Conservation (phyloP, 2,797 vertebrate genomes). For the Notolabrus celidotus region DNA sequence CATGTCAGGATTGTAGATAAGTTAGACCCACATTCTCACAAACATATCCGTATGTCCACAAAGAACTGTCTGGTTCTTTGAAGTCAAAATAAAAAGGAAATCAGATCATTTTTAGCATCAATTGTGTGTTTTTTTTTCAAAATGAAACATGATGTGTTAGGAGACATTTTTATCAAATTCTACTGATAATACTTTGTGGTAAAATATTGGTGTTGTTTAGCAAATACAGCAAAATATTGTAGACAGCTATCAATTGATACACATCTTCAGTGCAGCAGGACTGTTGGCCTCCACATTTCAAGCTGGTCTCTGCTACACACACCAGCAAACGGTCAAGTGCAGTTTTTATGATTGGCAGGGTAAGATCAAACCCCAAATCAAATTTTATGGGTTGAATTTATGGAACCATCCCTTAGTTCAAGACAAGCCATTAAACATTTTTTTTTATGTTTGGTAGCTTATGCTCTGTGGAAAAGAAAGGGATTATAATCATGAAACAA, state of each 20-base stretch:
- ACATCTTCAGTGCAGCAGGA: background rate
- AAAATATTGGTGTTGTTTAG: background rate
- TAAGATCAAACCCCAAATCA: background rate
- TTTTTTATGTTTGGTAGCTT: background rate
- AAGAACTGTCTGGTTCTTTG: no score
- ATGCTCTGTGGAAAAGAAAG: background rate
- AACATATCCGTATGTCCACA: no score
- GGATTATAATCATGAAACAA: background rate
- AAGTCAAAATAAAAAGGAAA: no score
- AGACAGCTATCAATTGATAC: background rate
- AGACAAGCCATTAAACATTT: background rate
- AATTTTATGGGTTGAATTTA: constrained; percentile 5
- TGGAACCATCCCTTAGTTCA: background rate
- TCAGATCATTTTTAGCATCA: background rate
- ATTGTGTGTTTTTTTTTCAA: background rate
- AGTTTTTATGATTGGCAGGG: background rate
- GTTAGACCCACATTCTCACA: no score
- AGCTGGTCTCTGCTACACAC: background rate
- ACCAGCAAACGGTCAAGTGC: background rate
- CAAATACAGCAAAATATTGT: no score
- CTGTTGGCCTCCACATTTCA: background rate
- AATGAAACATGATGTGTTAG: background rate
- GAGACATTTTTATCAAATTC: background rate
- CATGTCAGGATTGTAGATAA: no score
- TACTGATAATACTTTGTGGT: background rate